Evolutionary conservation across 2,113 vertebrate genomes (phyloP).

Genomic region (Megalops atlanticus): DNA sequence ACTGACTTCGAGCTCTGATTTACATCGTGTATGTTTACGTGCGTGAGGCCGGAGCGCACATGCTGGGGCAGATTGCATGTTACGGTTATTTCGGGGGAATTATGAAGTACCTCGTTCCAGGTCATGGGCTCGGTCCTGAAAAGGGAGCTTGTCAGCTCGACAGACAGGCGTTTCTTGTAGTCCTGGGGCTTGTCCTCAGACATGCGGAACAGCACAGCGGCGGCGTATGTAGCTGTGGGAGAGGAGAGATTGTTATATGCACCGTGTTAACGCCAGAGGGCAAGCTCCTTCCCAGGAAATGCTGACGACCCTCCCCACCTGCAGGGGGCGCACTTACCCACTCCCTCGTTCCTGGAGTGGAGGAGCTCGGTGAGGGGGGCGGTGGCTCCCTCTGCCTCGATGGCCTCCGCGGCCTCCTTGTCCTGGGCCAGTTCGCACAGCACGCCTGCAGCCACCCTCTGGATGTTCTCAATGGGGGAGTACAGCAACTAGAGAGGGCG

Average conservation of each 20-base stretch:
- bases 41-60: neutral
- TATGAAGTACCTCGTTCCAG: constrained; percentile 88
- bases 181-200: constrained; percentile 98
- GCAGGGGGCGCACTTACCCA: constrained; percentile 74
- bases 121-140: constrained; percentile 97
- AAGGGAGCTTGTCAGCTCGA: constrained; percentile 95
- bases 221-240: constrained; percentile 90
- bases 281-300: neutral
- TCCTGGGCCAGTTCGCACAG: constrained; percentile 97
- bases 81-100: neutral
- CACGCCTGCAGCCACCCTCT: constrained; percentile 95
- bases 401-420: constrained; percentile 96
- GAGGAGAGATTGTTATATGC: neutral
- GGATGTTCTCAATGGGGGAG: constrained; percentile 97
- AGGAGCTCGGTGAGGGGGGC: constrained; percentile 94
- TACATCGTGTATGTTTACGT: neutral
- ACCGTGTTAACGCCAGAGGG: neutral
- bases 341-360: constrained; percentile 96
- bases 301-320: neutral
- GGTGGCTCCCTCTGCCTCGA: constrained; percentile 96
- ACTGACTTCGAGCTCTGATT: neutral
- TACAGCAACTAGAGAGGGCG: constrained; percentile 82
- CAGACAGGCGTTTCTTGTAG: constrained; percentile 96
- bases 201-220: constrained; percentile 97
- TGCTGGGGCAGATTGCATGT: neutral